phyloP scores from a whole-genome alignment of 2,113 vertebrate species.

The Galeopterus variegatus region DNA sequence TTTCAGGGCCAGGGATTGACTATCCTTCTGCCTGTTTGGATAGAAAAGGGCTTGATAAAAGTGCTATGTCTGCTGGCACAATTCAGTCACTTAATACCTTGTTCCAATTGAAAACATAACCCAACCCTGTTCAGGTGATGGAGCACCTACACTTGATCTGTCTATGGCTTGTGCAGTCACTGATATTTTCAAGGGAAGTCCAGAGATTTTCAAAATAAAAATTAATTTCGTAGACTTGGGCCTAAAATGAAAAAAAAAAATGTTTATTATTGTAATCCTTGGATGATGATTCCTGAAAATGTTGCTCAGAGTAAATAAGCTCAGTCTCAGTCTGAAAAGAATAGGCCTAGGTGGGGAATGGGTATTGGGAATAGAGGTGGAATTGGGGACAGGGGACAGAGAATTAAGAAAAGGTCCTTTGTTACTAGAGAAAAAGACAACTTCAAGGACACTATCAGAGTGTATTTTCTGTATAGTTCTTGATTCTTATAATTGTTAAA shows the following conservation, averaged over 20 bases:
- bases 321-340: not conserved
- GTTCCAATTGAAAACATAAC: constrained; percentile 64
- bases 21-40: constrained; percentile 58
- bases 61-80: constrained; percentile 47
- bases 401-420: not conserved
- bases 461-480: not conserved
- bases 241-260: not conserved
- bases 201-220: constrained; percentile 49
- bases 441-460: not conserved
- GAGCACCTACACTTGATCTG: constrained; percentile 65
- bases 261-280: not conserved
- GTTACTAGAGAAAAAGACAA: constrained; percentile 57
- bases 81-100: constrained; percentile 68
- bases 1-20: constrained; percentile 41
- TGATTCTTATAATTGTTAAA: constrained; percentile 49
- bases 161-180: constrained; percentile 68
- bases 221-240: constrained; percentile 52
- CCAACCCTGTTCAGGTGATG: constrained; percentile 51
- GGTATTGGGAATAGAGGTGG: not conserved
- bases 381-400: not conserved
- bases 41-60: constrained; percentile 65
- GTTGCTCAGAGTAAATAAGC: not conserved
- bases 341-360: not conserved
- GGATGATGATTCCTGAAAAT: not conserved
- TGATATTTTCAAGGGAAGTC: constrained; percentile 73